Percentiles rank a stretch among this genome's conserved stretches.
These are phyloP conservation scores for Radopholus similis DNA, from an alignment of 1,140 invertebrate species.

Conservation along the genomic window DNA sequence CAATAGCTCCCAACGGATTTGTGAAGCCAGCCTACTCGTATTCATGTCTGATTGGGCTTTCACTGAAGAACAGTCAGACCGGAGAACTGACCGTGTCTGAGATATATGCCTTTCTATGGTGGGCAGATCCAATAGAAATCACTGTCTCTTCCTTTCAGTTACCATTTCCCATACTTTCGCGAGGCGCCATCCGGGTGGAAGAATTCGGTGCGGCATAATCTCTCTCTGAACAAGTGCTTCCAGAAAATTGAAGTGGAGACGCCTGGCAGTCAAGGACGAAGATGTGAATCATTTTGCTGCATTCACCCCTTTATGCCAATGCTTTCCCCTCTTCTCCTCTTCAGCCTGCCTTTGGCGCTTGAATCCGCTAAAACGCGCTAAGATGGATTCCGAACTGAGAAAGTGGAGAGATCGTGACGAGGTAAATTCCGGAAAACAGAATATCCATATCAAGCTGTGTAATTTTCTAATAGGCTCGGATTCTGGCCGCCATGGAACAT, in stretches of 20 bases:
- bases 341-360: constrained; percentile 36
- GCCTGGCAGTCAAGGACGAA: constrained; percentile 29
- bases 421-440: no score
- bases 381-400: constrained; percentile 41
- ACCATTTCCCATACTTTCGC: constrained; percentile 66
- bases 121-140: constrained; percentile 61
- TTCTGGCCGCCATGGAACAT: constrained; percentile 27
- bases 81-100: constrained; percentile 92
- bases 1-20: constrained; percentile 68
- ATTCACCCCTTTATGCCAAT: neutral
- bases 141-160: constrained; percentile 27
- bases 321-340: neutral
- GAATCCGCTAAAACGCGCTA: constrained; percentile 30
- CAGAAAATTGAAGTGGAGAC: constrained; percentile 65
- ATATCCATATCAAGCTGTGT: neutral
- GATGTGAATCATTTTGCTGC: neutral
- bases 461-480: constrained; percentile 7
- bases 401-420: constrained; percentile 43
- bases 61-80: constrained; percentile 86
- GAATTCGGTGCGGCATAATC: constrained; percentile 66
- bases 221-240: constrained; percentile 66
- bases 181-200: constrained; percentile 66
- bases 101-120: constrained; percentile 98
- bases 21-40: constrained; percentile 96
- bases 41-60: constrained; percentile 92